phyloP scores from a whole-genome alignment of 2,113 vertebrate species.

The Xenopus laevis region DNA sequence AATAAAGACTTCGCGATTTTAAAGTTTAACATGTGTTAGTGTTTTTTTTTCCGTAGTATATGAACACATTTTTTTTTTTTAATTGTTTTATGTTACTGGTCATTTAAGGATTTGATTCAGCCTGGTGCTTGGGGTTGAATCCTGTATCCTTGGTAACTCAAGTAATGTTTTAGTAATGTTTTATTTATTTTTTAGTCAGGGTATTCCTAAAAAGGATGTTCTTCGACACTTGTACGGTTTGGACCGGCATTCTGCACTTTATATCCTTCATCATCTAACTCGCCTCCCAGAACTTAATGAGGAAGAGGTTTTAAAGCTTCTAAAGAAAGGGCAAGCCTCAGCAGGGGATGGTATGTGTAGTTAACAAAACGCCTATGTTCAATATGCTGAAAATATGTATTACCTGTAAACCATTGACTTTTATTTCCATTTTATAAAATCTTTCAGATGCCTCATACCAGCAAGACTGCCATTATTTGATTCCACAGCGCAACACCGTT shows the following conservation, averaged over 20 bases:
- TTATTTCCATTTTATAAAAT: too few species aligned
- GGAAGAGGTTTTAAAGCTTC: constrained; percentile 76
- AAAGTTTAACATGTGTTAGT: too few species aligned
- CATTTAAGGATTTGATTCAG: too few species aligned
- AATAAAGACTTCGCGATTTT: too few species aligned
- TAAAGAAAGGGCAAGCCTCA: constrained; percentile 69
- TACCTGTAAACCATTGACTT: too few species aligned
- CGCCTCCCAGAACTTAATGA: constrained; percentile 80
- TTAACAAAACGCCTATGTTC: too few species aligned
- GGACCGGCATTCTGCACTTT: constrained; percentile 86
- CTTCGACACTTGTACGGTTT: constrained; percentile 80
- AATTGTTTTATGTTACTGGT: too few species aligned
- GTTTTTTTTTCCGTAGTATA: too few species aligned
- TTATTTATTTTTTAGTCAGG: constrained; percentile 52
- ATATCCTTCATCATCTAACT: constrained; percentile 85
- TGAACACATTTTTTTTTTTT: too few species aligned
- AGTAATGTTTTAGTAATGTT: too few species aligned
- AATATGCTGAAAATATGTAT: neutral
- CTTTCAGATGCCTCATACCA: constrained; percentile 47
- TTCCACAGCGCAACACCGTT: constrained; percentile 68
- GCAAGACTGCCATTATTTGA: constrained; percentile 43
- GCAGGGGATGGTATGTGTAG: constrained; percentile 54
- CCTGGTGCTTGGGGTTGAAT: too few species aligned
- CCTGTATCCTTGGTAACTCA: too few species aligned
- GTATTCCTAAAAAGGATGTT: constrained; percentile 72